Percentiles rank a stretch among this genome's conserved stretches.
Evolutionary conservation across 1,140 invertebrate species (phyloP).

Genomic region (Ephestia elutella): DNA sequence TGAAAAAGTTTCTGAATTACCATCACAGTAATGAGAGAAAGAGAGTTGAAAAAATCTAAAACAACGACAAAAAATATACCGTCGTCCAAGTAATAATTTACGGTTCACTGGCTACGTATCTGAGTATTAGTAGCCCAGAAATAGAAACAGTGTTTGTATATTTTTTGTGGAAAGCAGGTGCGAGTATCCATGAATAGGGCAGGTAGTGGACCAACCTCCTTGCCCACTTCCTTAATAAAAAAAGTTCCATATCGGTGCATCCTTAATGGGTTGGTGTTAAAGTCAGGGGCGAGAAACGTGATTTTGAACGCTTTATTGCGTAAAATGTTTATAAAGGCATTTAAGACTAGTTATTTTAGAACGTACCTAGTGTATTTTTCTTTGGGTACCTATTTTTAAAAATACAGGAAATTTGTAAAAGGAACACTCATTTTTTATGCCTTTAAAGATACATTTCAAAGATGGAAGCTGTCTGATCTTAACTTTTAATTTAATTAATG

Average conservation of each 20-base stretch:
- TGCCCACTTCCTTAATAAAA: constrained; percentile 53
- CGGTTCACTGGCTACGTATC: constrained; percentile 31
- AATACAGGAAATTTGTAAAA: neutral
- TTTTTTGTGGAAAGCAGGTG: constrained; percentile 63
- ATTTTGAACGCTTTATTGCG: constrained; percentile 11
- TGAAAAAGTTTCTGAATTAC: no score
- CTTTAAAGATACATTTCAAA: neutral
- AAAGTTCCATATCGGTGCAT: constrained; percentile 27
- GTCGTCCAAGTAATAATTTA: constrained; percentile 41
- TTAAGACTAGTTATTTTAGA: neutral
- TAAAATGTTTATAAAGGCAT: constrained; percentile 3
- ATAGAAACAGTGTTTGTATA: constrained; percentile 57
- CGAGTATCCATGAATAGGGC: constrained; percentile 25
- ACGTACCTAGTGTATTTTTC: no score
- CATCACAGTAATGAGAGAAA: no score
- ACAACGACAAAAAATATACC: neutral
- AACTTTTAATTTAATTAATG: neutral
- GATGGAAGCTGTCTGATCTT: neutral
- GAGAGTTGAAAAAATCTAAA: no score
- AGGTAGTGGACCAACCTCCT: constrained; percentile 50
- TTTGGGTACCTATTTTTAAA: no score
- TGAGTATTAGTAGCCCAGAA: constrained; percentile 25
- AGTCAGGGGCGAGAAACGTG: constrained; percentile 30
- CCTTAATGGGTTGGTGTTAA: constrained; percentile 40
- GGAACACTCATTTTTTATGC: neutral